Evolutionary conservation across 2,797 vertebrate genomes (phyloP).

Genomic region (Perodicticus potto): DNA sequence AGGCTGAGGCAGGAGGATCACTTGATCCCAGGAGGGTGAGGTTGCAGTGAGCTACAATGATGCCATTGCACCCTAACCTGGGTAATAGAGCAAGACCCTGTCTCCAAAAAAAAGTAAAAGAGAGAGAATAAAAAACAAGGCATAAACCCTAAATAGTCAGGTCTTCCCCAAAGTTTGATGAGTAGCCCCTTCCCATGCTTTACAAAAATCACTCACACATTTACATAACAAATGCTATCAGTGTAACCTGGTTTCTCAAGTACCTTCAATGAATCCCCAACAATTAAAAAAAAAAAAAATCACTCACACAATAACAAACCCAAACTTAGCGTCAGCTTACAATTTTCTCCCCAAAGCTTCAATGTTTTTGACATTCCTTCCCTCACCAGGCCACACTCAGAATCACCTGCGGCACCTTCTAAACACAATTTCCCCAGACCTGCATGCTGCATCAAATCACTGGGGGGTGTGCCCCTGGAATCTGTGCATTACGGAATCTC

Average conservation of each 20-base stretch:
- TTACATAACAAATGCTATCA: no score
- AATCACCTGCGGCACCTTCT: background rate
- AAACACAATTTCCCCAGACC: background rate
- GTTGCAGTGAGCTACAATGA: background rate
- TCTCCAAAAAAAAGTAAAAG: background rate
- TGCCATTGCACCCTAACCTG: background rate
- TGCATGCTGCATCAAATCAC: background rate
- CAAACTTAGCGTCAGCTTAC: background rate
- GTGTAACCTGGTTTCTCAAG: no score
- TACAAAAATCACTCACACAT: background rate
- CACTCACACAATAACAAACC: background rate
- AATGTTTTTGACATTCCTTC: background rate
- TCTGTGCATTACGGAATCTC: background rate
- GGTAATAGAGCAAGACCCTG: background rate
- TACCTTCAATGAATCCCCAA: no score
- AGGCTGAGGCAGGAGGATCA: background rate
- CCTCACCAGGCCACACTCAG: background rate
- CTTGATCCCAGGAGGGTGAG: background rate
- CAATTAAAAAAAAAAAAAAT: background rate
- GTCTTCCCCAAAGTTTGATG: background rate
- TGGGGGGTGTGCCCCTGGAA: background rate
- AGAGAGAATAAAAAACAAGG: background rate
- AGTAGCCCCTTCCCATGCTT: background rate
- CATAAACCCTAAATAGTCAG: background rate
- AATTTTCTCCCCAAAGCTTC: background rate